Percentiles rank a stretch among this genome's conserved stretches.
These are phyloP conservation scores for Calcarius lapponicus DNA, from an alignment of 2,797 vertebrate species.

Conservation along the genomic window DNA sequence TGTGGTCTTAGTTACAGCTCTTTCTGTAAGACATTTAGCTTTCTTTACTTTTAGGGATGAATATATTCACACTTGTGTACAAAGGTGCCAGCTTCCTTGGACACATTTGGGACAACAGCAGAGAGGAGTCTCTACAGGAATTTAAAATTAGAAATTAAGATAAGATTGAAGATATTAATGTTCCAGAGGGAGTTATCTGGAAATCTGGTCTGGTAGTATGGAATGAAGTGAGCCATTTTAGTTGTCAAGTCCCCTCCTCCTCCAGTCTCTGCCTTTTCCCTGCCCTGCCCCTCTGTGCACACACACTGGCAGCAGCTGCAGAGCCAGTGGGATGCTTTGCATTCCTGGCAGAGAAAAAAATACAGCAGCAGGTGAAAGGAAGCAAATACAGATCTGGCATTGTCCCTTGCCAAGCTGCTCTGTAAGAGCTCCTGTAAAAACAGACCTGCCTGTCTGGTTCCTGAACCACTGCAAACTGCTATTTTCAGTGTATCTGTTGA, in stretches of 20 bases:
- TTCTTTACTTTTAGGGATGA: background rate
- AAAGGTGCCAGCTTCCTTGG: background rate
- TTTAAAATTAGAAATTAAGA: background rate
- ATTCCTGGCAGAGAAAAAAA: constrained; percentile 55
- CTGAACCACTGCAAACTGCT: constrained; percentile 26
- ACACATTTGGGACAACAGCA: background rate
- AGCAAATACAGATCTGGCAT: constrained; percentile 30
- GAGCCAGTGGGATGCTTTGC: constrained; percentile 34
- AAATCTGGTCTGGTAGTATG: background rate
- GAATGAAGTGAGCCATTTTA: background rate
- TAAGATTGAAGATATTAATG: background rate
- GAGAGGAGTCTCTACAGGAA: background rate
- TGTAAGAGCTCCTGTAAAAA: constrained; percentile 30
- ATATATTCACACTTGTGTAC: background rate
- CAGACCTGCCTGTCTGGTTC: constrained; percentile 30
- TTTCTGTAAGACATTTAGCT: background rate
- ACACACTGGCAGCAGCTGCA: constrained; percentile 44
- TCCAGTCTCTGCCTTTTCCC: background rate
- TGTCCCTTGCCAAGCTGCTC: constrained; percentile 28
- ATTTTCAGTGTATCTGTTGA: background rate
- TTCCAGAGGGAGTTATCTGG: background rate
- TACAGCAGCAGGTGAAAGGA: constrained; percentile 62
- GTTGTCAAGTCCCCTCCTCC: background rate
- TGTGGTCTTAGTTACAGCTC: background rate
- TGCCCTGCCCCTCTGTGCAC: background rate